Evolutionary conservation across 2,888 invertebrate species (phyloP).

Genomic region (Melipona beecheii): DNA sequence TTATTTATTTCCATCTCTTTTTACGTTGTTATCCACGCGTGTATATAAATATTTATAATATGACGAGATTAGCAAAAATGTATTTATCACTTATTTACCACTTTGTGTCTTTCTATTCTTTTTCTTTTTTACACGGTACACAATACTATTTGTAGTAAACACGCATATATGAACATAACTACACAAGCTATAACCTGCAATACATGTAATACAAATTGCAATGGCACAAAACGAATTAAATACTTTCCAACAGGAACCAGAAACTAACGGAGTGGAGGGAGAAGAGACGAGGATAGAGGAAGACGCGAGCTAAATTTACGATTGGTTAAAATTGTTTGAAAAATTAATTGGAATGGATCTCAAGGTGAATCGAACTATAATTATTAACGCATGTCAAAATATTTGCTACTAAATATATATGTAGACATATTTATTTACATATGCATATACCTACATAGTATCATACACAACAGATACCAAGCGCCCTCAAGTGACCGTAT

Average conservation of each 20-base stretch:
- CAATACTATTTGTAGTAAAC: neutral
- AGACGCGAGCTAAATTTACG: neutral
- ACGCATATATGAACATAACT: rapidly evolving
- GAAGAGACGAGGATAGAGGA: neutral
- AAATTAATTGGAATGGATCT: neutral
- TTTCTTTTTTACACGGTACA: neutral
- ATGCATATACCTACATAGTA: neutral
- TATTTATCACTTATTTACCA: no score
- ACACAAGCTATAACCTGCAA: neutral
- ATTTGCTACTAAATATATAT: neutral
- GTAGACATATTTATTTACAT: neutral
- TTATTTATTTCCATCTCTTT: slow-evolving; percentile 76
- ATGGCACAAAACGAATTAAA: neutral
- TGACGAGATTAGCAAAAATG: no score
- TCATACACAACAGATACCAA: neutral
- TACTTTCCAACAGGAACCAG: neutral
- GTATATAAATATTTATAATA: no score
- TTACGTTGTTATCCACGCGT: slow-evolving; percentile 54
- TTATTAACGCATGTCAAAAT: slow-evolving; percentile 12
- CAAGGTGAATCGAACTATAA: slow-evolving; percentile 9
- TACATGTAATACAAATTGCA: neutral
- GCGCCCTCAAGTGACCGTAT: slow-evolving; percentile 40
- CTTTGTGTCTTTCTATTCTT: no score
- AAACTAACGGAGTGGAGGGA: no score
- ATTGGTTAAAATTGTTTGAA: slow-evolving; percentile 11